Evolutionary conservation across 2,888 invertebrate genomes (phyloP).

Genomic region (Platycnemis pennipes): DNA sequence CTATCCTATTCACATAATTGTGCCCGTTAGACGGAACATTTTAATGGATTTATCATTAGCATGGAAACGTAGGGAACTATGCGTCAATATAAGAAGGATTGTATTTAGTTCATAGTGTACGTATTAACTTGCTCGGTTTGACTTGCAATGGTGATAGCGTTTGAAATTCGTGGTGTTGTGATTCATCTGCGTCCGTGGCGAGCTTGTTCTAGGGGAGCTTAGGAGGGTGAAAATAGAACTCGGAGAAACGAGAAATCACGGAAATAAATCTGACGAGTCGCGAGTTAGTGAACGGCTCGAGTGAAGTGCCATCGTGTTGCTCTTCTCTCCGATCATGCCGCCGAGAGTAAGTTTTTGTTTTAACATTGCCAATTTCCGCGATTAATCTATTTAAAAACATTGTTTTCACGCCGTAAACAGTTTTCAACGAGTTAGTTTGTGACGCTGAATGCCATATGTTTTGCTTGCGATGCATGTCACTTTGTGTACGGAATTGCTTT

Average conservation of each 20-base stretch:
- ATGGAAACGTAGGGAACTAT: too few relatives aligned
- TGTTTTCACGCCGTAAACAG: neutral
- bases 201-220: neutral
- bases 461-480: neutral
- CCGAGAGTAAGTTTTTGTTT: neutral
- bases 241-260: slow-evolving; percentile 32
- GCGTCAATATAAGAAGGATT: too few relatives aligned
- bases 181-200: neutral
- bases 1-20: too few relatives aligned
- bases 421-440: neutral
- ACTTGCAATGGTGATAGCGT: neutral
- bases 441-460: neutral
- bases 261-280: slow-evolving; percentile 2
- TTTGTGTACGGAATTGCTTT: neutral
- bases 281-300: neutral
- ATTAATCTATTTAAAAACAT: neutral
- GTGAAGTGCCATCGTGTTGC: neutral
- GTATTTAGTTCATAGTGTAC: too few relatives aligned
- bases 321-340: neutral
- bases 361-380: neutral
- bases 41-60: neutral
- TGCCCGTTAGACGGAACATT: too few relatives aligned
- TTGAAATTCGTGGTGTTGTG: neutral
- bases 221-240: slow-evolving; percentile 11
- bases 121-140: neutral